Base-by-base conservation (phyloP, 2,888 invertebrate genomes). In the Orchesellides sinensis region DNA sequence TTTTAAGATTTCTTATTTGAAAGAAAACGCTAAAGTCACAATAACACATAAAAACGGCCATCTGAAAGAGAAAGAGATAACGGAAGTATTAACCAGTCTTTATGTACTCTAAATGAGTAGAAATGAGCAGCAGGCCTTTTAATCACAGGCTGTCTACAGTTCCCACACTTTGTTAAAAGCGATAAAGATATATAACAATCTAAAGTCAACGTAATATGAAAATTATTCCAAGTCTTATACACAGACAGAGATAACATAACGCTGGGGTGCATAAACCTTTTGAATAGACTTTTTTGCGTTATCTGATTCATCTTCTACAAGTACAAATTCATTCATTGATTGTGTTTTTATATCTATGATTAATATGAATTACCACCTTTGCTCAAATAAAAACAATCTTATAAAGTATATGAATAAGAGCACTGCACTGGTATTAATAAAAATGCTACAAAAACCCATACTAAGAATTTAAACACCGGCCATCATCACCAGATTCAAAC, bases 41-140 rank as follows among this genome's bases (percentile, higher is more conserved):
- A n/a, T 35, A 17, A 40, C 40, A 14, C 40, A 56, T 8, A 17
- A 52, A 52, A 23, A 54, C n/a, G 21, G 35, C 35, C 69, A 72
- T 27, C 45, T 19, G 17, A 21, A 74, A 74, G 65, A 65, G 65
- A 56, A 75, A 65, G 40, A 74, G 74, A 75, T 75, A 75, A 65
- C 74, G 74, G 74, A 75, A 65, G 65, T 54, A 66, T 19, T 5
- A 40, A 6, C n/a, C 1, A n/a, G 25, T 23, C 2, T 29, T 14
- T 59, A 17, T 59, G n/a, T 23, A 52, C 59, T 59, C 12, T 5
- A 29, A 59, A 59, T n/a, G 32, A 59, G 59, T 17, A 69, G 54
- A 47, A 69, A 68, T 68, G 27, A 61, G 63, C 61, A 73, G 27
- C 47, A 2, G 54, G 6, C 54, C 29, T 66, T 65, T 65, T 75